phyloP scores from a whole-genome alignment of 2,888 invertebrate genomes.

The Napeogenes sylphis region DNA sequence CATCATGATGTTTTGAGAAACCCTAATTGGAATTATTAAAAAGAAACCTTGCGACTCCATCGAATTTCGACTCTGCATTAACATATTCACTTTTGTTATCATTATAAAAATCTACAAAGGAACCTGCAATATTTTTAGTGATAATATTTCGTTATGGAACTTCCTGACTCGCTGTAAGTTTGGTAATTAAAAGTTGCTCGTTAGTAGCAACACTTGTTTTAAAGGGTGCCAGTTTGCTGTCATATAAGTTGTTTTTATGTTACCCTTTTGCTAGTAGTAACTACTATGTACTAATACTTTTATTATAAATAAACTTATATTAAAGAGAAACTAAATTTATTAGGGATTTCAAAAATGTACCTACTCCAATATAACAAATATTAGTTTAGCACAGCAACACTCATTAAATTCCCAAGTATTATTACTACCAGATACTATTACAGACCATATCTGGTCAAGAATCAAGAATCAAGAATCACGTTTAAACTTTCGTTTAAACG shows the following conservation, averaged over 20 bases:
- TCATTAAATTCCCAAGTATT: not conserved
- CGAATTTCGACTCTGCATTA: not conserved
- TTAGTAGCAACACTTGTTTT: slow-evolving; percentile 41
- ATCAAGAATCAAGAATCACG: no score
- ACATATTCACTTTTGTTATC: not conserved
- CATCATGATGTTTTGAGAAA: not conserved
- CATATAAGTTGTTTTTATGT: not conserved
- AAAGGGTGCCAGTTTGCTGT: slow-evolving; percentile 40
- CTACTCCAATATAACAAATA: not conserved
- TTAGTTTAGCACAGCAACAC: not conserved
- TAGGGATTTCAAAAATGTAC: no score
- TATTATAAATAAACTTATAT: not conserved
- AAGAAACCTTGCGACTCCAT: no score
- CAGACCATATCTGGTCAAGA: no score
- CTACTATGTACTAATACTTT: not conserved
- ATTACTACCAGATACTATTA: not conserved
- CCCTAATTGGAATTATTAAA: not conserved
- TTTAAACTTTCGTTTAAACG: no score
- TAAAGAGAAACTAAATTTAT: no score
- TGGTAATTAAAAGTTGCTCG: slow-evolving; percentile 65
- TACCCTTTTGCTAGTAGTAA: not conserved
- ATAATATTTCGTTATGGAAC: not conserved
- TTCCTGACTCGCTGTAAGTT: slow-evolving; percentile 43
- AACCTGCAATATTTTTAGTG: not conserved
- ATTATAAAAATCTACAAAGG: not conserved